Evolutionary conservation across 2,888 invertebrate genomes (phyloP), one percentile per base, ranked within the genome.

Genomic region (Sabatieria punctata): DNA sequence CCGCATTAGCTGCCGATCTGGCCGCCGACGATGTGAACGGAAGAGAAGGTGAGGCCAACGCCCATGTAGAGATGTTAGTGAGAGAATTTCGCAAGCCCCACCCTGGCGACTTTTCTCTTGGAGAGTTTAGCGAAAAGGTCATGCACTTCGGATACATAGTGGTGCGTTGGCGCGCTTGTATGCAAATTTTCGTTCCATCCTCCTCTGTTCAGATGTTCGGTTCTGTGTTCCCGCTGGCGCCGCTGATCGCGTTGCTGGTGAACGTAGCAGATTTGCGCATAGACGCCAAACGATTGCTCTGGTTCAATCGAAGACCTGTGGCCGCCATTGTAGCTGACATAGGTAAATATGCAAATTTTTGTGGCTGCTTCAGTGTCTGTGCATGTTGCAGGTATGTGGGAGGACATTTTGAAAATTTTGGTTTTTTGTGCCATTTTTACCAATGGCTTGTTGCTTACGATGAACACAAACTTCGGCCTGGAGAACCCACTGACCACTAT

Each of bases 111-210:
- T 68, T 69, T 49, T 66, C 67, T 1, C 54, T 67, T 19, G 57
- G 57, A 22, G 69, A 69, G 52, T 69, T 67, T 53, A 68, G 63
- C 18, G 69, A 69, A 55, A 69, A 69, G 52, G 58, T 68, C 43
- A 65, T 70, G 6, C 61, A 65, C 45, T 69, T 68, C 50, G 69
- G 69, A 22, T 67, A 67, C 46, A 56, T 69, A 35, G 65, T 69
- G 67, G 69, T 69, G 50, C 51, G 60, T 51, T 3, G 11, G 6
- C 15, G 23, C n/a, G 26, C 1, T 36, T 13, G 18, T 11, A 4
- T 19, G 11, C 22, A 11, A 4, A 45, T 33, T 23, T 25, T n/a
- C 18, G 13, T 11, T 21, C 19, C 4, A 8, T 46, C 4, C 11
- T 19, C 35, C 44, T 1, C 45, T 18, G 55, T 58, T 22, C 57